phyloP scores from a whole-genome alignment of 2,888 invertebrate genomes.

The Diarsia rubi region DNA sequence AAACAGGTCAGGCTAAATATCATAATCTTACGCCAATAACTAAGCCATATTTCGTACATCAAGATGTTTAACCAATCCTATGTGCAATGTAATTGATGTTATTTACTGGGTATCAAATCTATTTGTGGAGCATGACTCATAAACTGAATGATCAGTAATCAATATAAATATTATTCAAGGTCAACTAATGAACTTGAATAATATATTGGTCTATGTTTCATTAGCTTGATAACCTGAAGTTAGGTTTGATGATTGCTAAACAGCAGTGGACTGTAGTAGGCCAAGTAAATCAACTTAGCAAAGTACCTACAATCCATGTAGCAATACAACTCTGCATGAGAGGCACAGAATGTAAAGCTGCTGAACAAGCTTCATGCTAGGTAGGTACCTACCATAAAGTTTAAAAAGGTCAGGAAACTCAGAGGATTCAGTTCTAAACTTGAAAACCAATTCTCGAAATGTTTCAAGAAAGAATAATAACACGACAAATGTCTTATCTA shows the following conservation, averaged over 20 bases:
- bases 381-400: background rate
- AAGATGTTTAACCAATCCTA: background rate
- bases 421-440: background rate
- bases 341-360: background rate
- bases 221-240: background rate
- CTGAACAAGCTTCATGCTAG: background rate
- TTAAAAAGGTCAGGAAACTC: background rate
- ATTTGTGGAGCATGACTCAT: constrained; percentile 28
- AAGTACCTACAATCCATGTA: too few relatives aligned
- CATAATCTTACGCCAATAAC: background rate
- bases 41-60: background rate
- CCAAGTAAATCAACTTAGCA: too few relatives aligned
- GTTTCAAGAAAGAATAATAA: background rate
- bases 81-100: background rate
- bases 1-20: background rate
- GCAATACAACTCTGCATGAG: background rate
- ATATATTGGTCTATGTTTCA: background rate
- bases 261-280: background rate
- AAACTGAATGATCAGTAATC: constrained; percentile 17
- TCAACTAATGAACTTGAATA: background rate
- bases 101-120: background rate
- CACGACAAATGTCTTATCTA: background rate
- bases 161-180: constrained; percentile 24
- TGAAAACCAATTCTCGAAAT: background rate
- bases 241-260: background rate